Evolutionary conservation across 1,140 invertebrate genomes (phyloP).

Genomic region (Tetraneura akinire): DNA sequence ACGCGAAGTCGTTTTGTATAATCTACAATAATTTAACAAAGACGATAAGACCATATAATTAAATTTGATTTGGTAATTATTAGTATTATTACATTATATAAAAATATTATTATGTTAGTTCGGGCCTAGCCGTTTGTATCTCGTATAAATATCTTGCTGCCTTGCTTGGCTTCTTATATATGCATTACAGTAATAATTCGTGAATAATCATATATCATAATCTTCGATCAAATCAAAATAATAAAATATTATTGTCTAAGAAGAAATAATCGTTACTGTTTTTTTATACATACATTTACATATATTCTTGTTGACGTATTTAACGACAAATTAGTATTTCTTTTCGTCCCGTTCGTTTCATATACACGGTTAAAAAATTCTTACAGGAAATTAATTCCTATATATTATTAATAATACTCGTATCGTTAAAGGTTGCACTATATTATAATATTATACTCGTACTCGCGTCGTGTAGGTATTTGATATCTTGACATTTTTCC

Average conservation of each 20-base stretch:
- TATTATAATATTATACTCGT: too few relatives aligned
- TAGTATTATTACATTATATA: not conserved
- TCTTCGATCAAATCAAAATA: not conserved
- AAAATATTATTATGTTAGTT: too few relatives aligned
- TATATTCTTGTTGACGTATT: not conserved
- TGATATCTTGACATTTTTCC: not conserved
- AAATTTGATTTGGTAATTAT: not conserved
- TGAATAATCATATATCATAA: not conserved
- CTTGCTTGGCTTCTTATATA: too few relatives aligned
- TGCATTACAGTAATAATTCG: too few relatives aligned
- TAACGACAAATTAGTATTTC: not conserved
- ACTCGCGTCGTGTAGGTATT: not conserved
- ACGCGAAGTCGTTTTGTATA: not conserved
- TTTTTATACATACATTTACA: too few relatives aligned
- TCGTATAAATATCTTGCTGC: too few relatives aligned
- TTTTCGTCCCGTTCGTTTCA: not conserved
- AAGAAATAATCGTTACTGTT: too few relatives aligned
- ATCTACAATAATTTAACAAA: not conserved
- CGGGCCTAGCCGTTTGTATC: too few relatives aligned
- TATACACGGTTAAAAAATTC: not conserved
- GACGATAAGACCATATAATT: not conserved
- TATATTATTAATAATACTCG: too few relatives aligned
- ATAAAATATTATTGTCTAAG: not conserved
- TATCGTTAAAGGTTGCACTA: not conserved
- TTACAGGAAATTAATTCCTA: not conserved